These are phyloP conservation scores for Turritopsis dohrnii DNA, from an alignment of 30 jellyfish, hydroid and myxozoan genomes.

Conservation along the genomic window DNA sequence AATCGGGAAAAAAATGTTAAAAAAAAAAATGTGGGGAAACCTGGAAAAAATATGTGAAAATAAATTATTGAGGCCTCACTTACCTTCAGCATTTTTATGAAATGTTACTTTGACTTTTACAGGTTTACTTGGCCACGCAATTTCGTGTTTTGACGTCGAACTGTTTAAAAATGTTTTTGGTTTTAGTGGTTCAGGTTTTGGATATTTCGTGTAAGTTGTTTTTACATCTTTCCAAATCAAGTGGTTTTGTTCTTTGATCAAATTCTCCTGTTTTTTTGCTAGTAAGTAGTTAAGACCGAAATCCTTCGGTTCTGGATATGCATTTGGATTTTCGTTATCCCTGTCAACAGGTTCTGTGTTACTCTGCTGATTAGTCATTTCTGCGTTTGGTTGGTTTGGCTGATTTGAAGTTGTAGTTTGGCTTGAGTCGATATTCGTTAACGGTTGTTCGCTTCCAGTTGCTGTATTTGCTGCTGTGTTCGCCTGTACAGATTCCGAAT, in stretches of 20 bases:
- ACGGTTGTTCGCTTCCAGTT: background rate
- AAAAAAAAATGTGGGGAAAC: too few species aligned
- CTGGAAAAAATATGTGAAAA: too few species aligned
- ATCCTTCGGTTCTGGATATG: constrained; percentile 3
- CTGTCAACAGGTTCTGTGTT: background rate
- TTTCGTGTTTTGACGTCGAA: background rate
- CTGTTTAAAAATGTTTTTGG: background rate
- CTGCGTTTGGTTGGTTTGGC: background rate
- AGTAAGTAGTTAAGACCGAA: background rate
- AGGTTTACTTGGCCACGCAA: constrained; percentile 4
- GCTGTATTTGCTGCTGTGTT: background rate
- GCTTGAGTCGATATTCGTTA: too few species aligned
- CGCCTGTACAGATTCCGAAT: background rate
- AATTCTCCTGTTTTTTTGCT: background rate
- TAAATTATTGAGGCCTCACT: background rate
- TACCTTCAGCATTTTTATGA: background rate
- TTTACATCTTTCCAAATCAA: background rate
- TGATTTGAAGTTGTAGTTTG: background rate
- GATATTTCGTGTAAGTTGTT: background rate
- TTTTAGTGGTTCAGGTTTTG: background rate
- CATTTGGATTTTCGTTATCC: background rate
- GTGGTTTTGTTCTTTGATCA: background rate
- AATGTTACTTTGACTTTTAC: background rate
- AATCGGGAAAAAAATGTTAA: too few species aligned
- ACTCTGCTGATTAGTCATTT: background rate